Evolutionary conservation across 2,113 vertebrate species (phyloP), one percentile per base, ranked within the genome.

Genomic region (Synchiropus splendidus): DNA sequence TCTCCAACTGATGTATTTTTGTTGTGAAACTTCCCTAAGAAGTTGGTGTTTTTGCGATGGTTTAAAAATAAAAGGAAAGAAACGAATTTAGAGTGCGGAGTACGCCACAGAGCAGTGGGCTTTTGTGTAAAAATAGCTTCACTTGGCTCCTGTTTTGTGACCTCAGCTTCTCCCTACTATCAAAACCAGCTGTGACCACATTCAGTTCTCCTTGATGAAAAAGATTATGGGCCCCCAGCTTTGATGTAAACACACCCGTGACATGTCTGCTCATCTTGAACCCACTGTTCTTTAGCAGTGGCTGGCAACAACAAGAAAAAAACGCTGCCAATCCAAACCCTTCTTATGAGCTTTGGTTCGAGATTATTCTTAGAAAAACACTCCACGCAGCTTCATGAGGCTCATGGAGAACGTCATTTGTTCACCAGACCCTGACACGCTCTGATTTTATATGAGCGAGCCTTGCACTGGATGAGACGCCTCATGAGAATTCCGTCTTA

Each of bases 161-260:
- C 55, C 42, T 37, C 16, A 10, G 39, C 59, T 36, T 39, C 51
- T 39, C 44, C 35, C 45, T 49, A 15, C 31, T 51, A 72, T 58
- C 47, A 39, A 68, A 72, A 66, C 55, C 79, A 77, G 67, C 76
- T 81, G 79, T 60, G 74, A 58, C 55, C 55, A 41, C 61, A 61
- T 53, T 48, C 14, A 42, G 52, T 55, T 60, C 41, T 1, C 50
- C 48, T 64, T 63, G 63, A 73, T 75, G 64, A 74, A 74, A 45
- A 77, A 70, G 64, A 77, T 77, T 60, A 66, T 51, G 54, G 37
- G 54, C 32, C 53, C 45, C 42, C 12, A 43, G 43, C 72, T 75
- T 79, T 81, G 67, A 78, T 75, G 64, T 64, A 30, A 43, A 45
- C 43, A 39, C 61, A 48, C 42, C 51, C 41, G 39, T 27, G 21